A percentile compares a stretch with the other conserved stretches of the same genome.
Conservation (phyloP, 2,888 invertebrate genomes). For the Incurvaria masculella region DNA sequence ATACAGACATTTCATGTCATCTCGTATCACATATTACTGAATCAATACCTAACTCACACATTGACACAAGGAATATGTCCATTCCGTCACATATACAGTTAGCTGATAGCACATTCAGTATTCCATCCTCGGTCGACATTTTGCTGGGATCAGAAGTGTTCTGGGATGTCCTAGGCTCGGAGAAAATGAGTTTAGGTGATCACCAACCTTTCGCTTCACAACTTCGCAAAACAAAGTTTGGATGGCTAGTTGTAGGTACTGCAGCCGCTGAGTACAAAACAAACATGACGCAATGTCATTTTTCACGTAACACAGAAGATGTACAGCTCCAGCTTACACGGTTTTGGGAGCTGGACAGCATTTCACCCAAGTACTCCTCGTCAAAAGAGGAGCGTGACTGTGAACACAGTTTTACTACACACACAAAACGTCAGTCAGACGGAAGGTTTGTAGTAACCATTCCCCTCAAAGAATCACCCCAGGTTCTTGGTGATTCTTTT, state of each 20-base stretch:
- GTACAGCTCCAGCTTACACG: not conserved
- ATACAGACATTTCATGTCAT: not conserved
- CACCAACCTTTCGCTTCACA: not conserved
- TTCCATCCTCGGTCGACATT: not conserved
- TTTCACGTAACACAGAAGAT: slow-evolving; percentile 1
- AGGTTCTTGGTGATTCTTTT: slow-evolving; percentile 4
- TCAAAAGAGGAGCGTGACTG: not conserved
- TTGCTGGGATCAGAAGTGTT: not conserved
- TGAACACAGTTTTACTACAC: not conserved
- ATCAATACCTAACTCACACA: not conserved
- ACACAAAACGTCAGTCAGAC: not conserved
- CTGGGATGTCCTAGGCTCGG: not conserved
- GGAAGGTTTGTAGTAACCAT: slow-evolving; percentile 3
- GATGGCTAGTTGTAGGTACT: not conserved
- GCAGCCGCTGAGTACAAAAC: too few relatives aligned
- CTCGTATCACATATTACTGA: not conserved
- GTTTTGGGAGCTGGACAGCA: not conserved
- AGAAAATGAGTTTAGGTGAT: not conserved
- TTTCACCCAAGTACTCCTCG: not conserved
- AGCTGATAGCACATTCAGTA: not conserved
- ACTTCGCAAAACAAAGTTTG: not conserved
- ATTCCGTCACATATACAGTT: not conserved
- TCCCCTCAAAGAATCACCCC: slow-evolving; percentile 2
- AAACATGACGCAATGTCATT: too few relatives aligned
- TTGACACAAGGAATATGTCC: not conserved